phyloP scores from a whole-genome alignment of 2,797 vertebrate genomes.

The Vultur gryphus region DNA sequence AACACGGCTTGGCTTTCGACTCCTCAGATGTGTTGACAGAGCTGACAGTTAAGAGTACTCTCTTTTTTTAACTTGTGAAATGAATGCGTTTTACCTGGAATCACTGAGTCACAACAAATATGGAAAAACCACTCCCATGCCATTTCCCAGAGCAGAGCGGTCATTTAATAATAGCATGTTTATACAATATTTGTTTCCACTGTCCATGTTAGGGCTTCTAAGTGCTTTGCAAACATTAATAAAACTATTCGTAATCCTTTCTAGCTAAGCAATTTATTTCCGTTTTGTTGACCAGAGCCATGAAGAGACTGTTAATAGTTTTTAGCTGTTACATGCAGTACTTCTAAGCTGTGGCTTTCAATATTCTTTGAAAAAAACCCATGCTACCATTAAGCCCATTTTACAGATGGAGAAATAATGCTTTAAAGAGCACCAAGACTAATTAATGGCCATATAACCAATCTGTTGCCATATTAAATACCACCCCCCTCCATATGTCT shows the following conservation, averaged over 20 bases:
- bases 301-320: background rate
- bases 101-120: constrained; percentile 53
- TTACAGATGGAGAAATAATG: background rate
- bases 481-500: background rate
- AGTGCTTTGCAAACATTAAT: constrained; percentile 15
- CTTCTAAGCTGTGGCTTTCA: background rate
- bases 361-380: background rate
- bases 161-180: constrained; percentile 50
- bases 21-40: constrained; percentile 44
- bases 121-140: constrained; percentile 54
- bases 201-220: background rate
- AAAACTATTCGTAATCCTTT: background rate
- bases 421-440: background rate
- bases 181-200: constrained; percentile 34
- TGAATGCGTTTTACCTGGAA: constrained; percentile 46
- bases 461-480: background rate
- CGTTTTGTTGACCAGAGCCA: background rate
- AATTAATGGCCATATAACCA: background rate
- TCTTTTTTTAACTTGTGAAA: constrained; percentile 55
- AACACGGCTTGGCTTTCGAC: background rate
- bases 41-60: constrained; percentile 3
- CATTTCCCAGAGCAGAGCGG: constrained; percentile 47
- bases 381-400: background rate
- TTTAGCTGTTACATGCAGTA: background rate
- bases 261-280: background rate